These are phyloP conservation scores for Todus mexicanus DNA, from an alignment of 2,797 vertebrate species.

Conservation along the genomic window DNA sequence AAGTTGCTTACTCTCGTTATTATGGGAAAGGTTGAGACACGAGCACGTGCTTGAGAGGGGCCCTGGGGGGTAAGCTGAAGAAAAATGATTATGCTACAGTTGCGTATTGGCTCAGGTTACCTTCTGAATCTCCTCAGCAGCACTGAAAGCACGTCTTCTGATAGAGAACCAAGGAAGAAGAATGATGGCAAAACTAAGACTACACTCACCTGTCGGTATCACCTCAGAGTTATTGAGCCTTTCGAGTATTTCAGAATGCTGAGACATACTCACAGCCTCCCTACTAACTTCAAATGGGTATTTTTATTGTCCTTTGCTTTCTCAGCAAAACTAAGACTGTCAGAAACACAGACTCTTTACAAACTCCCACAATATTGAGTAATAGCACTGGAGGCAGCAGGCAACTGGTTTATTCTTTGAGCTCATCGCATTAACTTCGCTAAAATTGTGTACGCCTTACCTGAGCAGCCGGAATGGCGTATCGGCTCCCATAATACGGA, in stretches of 20 bases:
- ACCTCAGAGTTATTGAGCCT: not conserved
- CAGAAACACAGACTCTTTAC: not conserved
- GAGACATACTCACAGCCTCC: not conserved
- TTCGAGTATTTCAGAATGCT: not conserved
- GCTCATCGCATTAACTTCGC: not conserved
- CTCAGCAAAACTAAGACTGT: not conserved
- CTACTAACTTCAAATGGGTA: not conserved
- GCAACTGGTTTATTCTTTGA: not conserved
- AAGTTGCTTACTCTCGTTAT: not conserved
- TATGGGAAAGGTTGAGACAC: not conserved
- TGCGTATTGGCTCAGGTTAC: not conserved
- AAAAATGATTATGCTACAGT: not conserved
- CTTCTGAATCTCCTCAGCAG: not conserved
- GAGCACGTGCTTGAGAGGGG: not conserved
- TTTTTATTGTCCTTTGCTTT: not conserved
- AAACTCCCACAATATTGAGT: not conserved
- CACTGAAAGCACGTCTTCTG: not conserved
- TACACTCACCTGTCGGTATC: not conserved
- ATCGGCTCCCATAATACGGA: slow-evolving; percentile 90
- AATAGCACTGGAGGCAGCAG: not conserved
- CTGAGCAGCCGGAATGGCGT: slow-evolving; percentile 88
- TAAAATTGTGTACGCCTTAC: slow-evolving; percentile 49
- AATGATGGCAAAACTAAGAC: not conserved
- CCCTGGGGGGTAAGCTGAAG: not conserved
- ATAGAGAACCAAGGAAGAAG: not conserved